Conservation (phyloP, 2,888 invertebrate species). For the Drosophila atroscutellata region DNA sequence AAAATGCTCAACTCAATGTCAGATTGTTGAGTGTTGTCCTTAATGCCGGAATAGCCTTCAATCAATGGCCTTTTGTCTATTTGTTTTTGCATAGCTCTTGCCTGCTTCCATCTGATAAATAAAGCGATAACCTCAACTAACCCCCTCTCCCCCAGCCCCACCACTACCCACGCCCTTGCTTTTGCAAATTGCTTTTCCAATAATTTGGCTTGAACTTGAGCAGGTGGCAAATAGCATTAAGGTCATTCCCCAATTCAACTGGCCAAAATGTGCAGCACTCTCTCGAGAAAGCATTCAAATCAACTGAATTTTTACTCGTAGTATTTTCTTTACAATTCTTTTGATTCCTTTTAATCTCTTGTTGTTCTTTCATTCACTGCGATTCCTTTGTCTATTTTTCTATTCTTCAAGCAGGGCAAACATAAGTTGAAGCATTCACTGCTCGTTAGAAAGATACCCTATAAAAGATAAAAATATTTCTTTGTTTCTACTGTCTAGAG, state of each 20-base stretch:
- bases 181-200: conserved; percentile 54
- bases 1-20: conserved; percentile 25
- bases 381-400: conserved; percentile 3
- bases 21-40: conserved; percentile 14
- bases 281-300: conserved; percentile 15
- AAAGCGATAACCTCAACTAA: not conserved
- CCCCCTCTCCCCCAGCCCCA: not conserved
- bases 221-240: conserved; percentile 1
- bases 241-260: conserved; percentile 24
- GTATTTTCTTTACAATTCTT: conserved; percentile 38
- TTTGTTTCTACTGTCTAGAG: not conserved
- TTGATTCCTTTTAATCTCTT: conserved; percentile 35
- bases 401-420: not conserved
- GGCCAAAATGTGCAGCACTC: conserved; percentile 5
- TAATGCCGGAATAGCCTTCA: conserved; percentile 13
- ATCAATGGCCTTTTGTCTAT: conserved; percentile 37
- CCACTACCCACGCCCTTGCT: not conserved
- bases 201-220: conserved; percentile 54
- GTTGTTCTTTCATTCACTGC: conserved; percentile 12
- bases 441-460: conserved; percentile 7
- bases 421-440: not conserved
- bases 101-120: not conserved
- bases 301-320: conserved; percentile 25
- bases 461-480: not conserved
- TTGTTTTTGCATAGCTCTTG: conserved; percentile 16